Percentiles rank a stretch among this genome's conserved stretches.
phyloP scores from a whole-genome alignment of 1,140 invertebrate species.

The Euwallacea similis region DNA sequence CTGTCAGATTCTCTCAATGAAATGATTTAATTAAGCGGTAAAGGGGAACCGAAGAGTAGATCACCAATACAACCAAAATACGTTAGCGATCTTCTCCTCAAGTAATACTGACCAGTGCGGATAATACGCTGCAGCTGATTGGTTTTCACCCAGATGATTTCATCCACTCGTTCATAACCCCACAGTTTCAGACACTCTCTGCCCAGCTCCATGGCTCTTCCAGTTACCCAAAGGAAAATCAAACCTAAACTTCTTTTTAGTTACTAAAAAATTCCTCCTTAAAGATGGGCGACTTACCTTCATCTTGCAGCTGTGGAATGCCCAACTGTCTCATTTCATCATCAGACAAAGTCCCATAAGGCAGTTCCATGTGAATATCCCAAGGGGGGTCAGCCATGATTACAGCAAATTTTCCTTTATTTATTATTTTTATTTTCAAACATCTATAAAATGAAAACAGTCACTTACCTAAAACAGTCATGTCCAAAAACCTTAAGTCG shows the following conservation, averaged over 20 bases:
- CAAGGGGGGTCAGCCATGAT: constrained; percentile 97
- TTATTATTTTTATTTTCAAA: constrained; percentile 1
- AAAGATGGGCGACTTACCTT: constrained; percentile 56
- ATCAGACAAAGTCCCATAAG: constrained; percentile 99
- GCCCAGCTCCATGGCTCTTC: constrained; percentile 96
- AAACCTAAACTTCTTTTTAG: constrained; percentile 58
- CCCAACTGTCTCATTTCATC: constrained; percentile 97
- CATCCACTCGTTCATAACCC: constrained; percentile 96
- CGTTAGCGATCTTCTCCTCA: constrained; percentile 68
- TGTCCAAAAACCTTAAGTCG: constrained; percentile 92
- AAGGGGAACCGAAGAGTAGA: constrained; percentile 55
- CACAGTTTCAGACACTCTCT: constrained; percentile 89
- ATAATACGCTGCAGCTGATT: constrained; percentile 98
- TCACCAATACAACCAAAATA: constrained; percentile 61
- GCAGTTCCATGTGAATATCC: constrained; percentile 98
- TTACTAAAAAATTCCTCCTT: not conserved
- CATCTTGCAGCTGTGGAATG: constrained; percentile 88
- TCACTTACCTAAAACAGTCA: constrained; percentile 82
- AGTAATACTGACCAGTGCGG: constrained; percentile 69
- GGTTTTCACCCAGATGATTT: constrained; percentile 99
- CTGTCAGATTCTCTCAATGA: not conserved
- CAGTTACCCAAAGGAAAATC: constrained; percentile 97
- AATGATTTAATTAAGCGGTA: not conserved
- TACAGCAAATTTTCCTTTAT: constrained; percentile 87
- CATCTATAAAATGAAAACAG: not conserved